Evolutionary conservation across 2,888 invertebrate species (phyloP).

Genomic region (Chydorus sphaericus): DNA sequence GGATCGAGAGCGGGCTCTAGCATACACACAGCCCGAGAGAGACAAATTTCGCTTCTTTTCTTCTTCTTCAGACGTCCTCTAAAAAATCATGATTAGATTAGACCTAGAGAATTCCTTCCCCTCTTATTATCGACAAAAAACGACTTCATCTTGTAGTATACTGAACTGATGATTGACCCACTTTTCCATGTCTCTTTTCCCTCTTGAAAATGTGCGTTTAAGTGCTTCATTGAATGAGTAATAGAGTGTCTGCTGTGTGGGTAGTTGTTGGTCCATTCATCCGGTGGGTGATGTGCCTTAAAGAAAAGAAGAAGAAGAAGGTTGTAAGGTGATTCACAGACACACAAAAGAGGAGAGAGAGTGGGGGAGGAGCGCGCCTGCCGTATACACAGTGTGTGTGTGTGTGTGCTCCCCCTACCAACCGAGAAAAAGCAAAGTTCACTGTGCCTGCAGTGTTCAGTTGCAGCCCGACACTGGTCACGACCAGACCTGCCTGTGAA

Average conservation of each 20-base stretch:
- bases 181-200: no score
- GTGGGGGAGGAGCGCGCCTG: background rate
- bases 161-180: no score
- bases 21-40: background rate
- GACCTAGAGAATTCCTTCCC: no score
- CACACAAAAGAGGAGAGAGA: no score
- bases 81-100: no score
- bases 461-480: background rate
- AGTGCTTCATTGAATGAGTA: no score
- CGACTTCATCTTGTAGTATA: no score
- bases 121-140: no score
- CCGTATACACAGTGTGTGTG: no score
- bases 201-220: no score
- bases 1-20: background rate
- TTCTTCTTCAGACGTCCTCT: no score
- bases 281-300: background rate
- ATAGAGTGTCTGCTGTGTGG: no score
- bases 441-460: background rate
- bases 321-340: background rate
- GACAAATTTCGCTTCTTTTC: background rate
- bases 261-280: background rate
- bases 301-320: background rate
- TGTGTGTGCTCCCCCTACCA: background rate
- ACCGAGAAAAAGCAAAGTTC: background rate
- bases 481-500: background rate